A percentile compares a stretch with the other conserved stretches of the same genome.
phyloP scores from a whole-genome alignment of 2,888 invertebrate genomes.

The Synanthedon formicaeformis region DNA sequence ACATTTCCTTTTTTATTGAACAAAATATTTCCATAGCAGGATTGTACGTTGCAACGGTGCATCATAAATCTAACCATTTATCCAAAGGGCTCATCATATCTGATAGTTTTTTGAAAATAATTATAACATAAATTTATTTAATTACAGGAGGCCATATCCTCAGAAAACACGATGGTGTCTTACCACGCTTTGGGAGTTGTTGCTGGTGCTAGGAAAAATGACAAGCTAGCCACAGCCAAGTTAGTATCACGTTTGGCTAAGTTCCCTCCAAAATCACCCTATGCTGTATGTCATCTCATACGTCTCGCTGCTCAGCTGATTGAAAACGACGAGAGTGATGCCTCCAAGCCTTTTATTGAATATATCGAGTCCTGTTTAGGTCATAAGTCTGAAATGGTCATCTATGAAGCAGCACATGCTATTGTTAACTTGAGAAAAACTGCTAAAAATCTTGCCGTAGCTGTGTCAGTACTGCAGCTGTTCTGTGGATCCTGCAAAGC shows the following conservation, averaged over 20 bases:
- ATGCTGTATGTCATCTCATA: slow-evolving; percentile 94
- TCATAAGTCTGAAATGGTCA: slow-evolving; percentile 99
- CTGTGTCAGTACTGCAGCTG: slow-evolving; percentile 95
- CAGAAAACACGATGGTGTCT: slow-evolving; percentile 86
- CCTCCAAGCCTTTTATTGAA: slow-evolving; percentile 83
- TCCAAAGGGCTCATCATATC: too few species aligned
- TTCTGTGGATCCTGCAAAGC: slow-evolving; percentile 99
- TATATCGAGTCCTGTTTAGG: slow-evolving; percentile 95
- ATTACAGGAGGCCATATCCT: slow-evolving; percentile 56
- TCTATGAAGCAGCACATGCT: slow-evolving; percentile 98
- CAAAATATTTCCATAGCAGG: too few species aligned
- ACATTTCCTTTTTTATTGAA: too few species aligned
- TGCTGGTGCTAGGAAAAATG: slow-evolving; percentile 93
- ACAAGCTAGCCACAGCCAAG: slow-evolving; percentile 96
- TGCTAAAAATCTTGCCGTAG: slow-evolving; percentile 89
- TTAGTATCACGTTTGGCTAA: slow-evolving; percentile 90
- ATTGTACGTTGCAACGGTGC: too few species aligned
- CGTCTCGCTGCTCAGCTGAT: slow-evolving; percentile 94
- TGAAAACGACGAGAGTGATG: slow-evolving; percentile 84
- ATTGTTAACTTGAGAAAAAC: slow-evolving; percentile 92
- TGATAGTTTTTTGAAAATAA: too few species aligned
- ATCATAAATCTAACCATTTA: too few species aligned
- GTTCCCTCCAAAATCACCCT: slow-evolving; percentile 90
- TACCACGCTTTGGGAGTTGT: slow-evolving; percentile 97
- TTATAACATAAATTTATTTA: background rate